These are phyloP conservation scores for Drosophila tani DNA, from an alignment of 1,140 invertebrate species.

Conservation along the genomic window DNA sequence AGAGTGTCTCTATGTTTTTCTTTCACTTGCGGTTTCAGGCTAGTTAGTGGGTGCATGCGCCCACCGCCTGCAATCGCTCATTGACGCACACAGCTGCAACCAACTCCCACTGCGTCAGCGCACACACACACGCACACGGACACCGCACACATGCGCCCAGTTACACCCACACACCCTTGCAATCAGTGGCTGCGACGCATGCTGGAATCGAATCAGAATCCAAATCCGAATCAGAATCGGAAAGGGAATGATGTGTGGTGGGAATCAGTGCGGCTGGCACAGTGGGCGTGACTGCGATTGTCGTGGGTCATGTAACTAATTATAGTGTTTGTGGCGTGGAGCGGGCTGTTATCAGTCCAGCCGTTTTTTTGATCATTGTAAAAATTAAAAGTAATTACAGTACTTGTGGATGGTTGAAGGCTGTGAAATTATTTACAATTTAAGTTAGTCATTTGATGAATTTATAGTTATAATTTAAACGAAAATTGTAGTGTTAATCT, in stretches of 20 bases:
- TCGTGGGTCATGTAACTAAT: constrained; percentile 6
- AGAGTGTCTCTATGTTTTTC: constrained; percentile 8
- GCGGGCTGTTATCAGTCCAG: constrained; percentile 1
- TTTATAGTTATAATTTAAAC: neutral
- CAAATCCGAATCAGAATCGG: constrained; percentile 41
- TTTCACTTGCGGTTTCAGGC: constrained; percentile 15
- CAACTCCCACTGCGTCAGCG: constrained; percentile 72
- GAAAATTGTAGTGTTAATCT: neutral
- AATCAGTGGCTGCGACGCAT: constrained; percentile 18
- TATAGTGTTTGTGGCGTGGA: constrained; percentile 2
- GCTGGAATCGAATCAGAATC: constrained; percentile 35
- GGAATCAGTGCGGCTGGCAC: constrained; percentile 31
- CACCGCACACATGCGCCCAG: constrained; percentile 16
- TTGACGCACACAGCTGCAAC: neutral
- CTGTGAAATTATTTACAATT: neutral
- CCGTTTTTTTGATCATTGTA: neutral
- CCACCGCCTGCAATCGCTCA: constrained; percentile 41
- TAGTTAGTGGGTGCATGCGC: constrained; percentile 57
- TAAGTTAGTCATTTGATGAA: neutral
- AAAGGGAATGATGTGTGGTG: constrained; percentile 5
- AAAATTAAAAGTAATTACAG: neutral
- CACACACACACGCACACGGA: constrained; percentile 32
- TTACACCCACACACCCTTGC: constrained; percentile 9
- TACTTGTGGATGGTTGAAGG: too few species aligned
- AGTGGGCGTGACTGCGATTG: constrained; percentile 27